Conservation (phyloP, 2,113 vertebrate species). For the Tragelaphus scriptus region DNA sequence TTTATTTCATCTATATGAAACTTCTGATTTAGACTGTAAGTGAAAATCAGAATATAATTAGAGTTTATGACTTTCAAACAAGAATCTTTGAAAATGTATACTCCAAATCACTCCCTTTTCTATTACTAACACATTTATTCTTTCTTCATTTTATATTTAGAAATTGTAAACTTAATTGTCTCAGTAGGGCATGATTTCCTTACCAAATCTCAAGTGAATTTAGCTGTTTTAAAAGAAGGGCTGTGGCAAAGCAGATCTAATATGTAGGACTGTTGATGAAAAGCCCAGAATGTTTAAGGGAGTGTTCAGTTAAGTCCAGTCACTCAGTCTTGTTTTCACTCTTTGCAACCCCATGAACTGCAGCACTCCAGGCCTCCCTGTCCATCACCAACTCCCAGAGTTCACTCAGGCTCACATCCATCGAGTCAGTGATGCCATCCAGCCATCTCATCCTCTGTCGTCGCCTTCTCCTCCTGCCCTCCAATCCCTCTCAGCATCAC, state of each 20-base stretch:
- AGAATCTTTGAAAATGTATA: conserved; percentile 18
- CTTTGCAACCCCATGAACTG: too few species aligned
- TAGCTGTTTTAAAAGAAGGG: conserved; percentile 22
- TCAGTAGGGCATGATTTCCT: not conserved
- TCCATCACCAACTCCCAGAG: too few species aligned
- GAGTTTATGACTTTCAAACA: conserved; percentile 11
- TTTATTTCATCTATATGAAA: not conserved
- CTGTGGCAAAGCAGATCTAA: not conserved
- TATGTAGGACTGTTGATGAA: not conserved
- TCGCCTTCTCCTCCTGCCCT: too few species aligned
- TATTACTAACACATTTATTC: conserved; percentile 2
- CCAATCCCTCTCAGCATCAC: too few species aligned
- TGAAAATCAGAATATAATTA: conserved; percentile 44
- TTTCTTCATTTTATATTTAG: conserved; percentile 47
- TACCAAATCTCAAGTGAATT: not conserved
- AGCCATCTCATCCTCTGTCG: too few species aligned
- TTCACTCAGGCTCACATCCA: too few species aligned
- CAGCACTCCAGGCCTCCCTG: too few species aligned
- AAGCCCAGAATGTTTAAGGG: not conserved
- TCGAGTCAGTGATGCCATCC: too few species aligned
- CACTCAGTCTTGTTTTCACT: too few species aligned
- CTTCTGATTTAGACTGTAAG: not conserved
- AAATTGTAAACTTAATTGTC: conserved; percentile 25
- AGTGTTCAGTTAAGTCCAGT: too few species aligned
- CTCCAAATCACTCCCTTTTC: not conserved